Evolutionary conservation across 2,113 vertebrate genomes (phyloP).

Genomic region (Ursus arctos): DNA sequence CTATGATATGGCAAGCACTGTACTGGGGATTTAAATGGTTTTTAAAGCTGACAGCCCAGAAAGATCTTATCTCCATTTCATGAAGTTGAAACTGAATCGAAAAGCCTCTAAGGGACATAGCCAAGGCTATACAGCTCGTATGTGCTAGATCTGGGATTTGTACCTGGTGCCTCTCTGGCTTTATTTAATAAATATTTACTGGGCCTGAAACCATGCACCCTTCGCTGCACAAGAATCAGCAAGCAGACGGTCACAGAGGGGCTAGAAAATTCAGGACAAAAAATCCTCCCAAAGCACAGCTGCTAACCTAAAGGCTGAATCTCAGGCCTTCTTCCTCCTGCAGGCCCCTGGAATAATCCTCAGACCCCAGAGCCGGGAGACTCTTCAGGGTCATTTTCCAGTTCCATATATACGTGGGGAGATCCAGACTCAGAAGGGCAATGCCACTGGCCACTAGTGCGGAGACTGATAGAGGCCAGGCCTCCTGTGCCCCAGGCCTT

Average conservation of each 20-base stretch:
- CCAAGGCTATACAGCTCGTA: neutral
- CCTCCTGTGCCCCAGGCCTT: neutral
- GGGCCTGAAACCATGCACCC: neutral
- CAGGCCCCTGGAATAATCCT: neutral
- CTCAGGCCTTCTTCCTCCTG: neutral
- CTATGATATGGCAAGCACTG: neutral
- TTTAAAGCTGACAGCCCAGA: conserved; percentile 21
- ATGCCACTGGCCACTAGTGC: neutral
- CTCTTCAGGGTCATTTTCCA: neutral
- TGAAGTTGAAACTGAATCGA: neutral
- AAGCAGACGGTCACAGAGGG: neutral
- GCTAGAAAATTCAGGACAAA: neutral
- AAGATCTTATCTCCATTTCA: neutral
- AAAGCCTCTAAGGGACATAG: neutral
- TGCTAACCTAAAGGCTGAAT: neutral
- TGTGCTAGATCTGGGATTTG: neutral
- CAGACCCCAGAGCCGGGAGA: neutral
- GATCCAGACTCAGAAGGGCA: neutral
- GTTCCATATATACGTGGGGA: neutral
- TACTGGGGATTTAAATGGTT: neutral
- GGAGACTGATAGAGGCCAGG: neutral
- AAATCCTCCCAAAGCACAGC: neutral
- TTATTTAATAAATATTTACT: neutral
- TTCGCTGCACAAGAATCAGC: neutral
- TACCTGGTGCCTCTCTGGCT: neutral